Conservation (phyloP, 2,113 vertebrate species). For the Saguinus midas region DNA sequence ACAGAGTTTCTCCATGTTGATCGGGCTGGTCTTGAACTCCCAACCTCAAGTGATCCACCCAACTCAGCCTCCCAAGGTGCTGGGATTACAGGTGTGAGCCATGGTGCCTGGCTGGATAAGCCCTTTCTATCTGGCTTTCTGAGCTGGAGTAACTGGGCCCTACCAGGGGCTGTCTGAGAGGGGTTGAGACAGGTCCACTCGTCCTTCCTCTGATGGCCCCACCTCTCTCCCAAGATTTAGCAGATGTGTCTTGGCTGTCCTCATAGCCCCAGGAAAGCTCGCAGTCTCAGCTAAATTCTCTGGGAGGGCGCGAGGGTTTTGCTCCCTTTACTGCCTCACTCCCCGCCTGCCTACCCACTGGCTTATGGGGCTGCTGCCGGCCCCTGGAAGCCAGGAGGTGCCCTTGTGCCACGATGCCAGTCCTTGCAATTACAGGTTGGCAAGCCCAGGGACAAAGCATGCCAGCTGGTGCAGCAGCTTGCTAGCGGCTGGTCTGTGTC, state of each 20-base stretch:
- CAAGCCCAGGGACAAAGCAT: neutral
- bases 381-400: neutral
- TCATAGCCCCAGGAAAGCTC: neutral
- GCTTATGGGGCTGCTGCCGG: neutral
- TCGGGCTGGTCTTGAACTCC: no score
- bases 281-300: neutral
- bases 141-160: neutral
- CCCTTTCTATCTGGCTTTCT: neutral
- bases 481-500: slow-evolving; percentile 36
- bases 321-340: neutral
- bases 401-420: slow-evolving; percentile 42
- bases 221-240: neutral
- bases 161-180: neutral
- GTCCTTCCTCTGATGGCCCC: neutral
- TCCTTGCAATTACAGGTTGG: slow-evolving; percentile 56
- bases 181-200: neutral
- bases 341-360: neutral
- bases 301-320: neutral
- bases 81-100: no score
- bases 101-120: no score
- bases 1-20: no score
- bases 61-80: no score
- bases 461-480: slow-evolving; percentile 28
- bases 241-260: neutral
- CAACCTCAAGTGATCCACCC: no score